phyloP scores from a whole-genome alignment of 2,888 invertebrate species.

The Abscondita cerata region DNA sequence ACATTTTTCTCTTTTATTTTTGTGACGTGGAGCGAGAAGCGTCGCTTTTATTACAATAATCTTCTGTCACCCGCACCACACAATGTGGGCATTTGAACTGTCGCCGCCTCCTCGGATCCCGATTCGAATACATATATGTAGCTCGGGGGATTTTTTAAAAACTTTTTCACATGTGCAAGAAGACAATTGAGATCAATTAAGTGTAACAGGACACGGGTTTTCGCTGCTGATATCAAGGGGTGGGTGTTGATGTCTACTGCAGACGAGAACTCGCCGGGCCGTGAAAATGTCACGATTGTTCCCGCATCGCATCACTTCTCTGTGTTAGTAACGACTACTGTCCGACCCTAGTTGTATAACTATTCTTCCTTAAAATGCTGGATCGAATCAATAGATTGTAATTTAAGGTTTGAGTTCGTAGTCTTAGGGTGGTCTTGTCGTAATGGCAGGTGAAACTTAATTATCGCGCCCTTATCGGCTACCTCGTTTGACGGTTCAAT shows the following conservation, averaged over 20 bases:
- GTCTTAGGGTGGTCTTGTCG: no score
- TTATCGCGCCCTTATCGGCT: no score
- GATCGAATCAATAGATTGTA: conserved; percentile 8
- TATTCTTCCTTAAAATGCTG: conserved; percentile 12
- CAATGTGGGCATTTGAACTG: conserved; percentile 33
- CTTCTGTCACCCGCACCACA: conserved; percentile 34
- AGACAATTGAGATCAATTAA: conserved; percentile 29
- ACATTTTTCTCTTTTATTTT: conserved; percentile 31
- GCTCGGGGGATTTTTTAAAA: no score
- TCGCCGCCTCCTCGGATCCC: conserved; percentile 9
- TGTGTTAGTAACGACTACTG: conserved; percentile 29
- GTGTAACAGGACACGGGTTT: conserved; percentile 30
- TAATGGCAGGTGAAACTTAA: no score
- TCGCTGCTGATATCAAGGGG: conserved; percentile 32
- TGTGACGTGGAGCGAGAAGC: conserved; percentile 28
- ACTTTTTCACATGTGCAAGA: background rate
- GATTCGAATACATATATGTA: no score
- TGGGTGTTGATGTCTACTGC: conserved; percentile 45
- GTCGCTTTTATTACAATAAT: conserved; percentile 34
- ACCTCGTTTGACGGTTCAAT: no score
- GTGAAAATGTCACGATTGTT: conserved; percentile 45
- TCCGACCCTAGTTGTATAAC: conserved; percentile 16
- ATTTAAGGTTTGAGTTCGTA: background rate
- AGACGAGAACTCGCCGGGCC: conserved; percentile 42
- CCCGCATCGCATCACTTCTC: conserved; percentile 38